Evolutionary conservation across 2,888 invertebrate species (phyloP).

Genomic region (Ephialtes manifestator): DNA sequence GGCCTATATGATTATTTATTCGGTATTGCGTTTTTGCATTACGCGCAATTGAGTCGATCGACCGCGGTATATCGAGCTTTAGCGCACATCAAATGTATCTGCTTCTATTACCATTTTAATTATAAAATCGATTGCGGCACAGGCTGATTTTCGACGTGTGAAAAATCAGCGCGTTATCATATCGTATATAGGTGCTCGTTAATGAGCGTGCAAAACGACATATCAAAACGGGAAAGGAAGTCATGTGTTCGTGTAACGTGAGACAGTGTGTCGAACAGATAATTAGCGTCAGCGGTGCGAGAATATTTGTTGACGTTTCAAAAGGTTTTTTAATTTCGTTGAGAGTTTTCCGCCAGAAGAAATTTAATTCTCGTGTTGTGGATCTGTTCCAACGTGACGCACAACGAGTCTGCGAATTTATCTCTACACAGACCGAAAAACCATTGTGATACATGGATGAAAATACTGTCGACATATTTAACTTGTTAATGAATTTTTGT

Average conservation of each 20-base stretch:
- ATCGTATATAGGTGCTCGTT: conserved; percentile 17
- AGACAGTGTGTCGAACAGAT: neutral
- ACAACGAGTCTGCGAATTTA: conserved; percentile 1
- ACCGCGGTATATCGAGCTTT: neutral
- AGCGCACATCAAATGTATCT: neutral
- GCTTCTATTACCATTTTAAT: conserved; percentile 1
- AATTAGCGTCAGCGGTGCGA: conserved; percentile 16
- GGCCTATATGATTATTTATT: conserved; percentile 3
- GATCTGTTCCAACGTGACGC: conserved; percentile 5
- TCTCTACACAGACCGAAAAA: conserved; percentile 1
- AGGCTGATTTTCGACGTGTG: neutral
- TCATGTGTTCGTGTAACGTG: conserved; percentile 7
- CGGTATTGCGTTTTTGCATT: neutral
- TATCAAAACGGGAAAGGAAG: conserved; percentile 40
- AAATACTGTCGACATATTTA: neutral
- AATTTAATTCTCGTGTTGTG: neutral
- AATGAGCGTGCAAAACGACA: conserved; percentile 38
- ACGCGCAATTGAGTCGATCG: neutral
- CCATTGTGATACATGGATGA: conserved; percentile 14
- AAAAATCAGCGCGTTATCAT: conserved; percentile 33
- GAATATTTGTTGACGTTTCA: neutral
- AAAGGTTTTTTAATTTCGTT: conserved; percentile 42
- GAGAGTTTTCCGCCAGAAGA: conserved; percentile 32
- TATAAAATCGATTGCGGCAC: conserved; percentile 11
- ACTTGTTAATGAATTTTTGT: neutral